Evolutionary conservation across 2,113 vertebrate genomes (phyloP).

Genomic region (Oxyura jamaicensis): DNA sequence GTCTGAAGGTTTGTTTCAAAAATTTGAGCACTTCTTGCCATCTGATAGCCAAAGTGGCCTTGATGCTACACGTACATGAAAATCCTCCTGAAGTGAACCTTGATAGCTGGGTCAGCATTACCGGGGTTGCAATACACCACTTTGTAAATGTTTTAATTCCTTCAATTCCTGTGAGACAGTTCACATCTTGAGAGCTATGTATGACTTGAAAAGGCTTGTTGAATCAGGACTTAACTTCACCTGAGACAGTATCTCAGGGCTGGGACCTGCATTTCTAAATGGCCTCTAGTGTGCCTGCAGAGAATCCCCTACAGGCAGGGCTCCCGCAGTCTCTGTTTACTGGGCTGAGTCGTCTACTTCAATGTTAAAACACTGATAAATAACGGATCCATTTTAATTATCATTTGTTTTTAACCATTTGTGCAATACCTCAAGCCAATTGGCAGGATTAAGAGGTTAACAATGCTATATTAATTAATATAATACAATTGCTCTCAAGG

Average conservation of each 20-base stretch:
- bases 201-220: neutral
- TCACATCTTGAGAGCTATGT: neutral
- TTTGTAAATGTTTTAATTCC: neutral
- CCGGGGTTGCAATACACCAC: neutral
- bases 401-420: conserved; percentile 48
- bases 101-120: neutral
- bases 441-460: conserved; percentile 22
- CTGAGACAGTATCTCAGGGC: neutral
- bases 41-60: neutral
- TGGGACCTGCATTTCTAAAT: neutral
- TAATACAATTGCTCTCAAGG: neutral
- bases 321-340: neutral
- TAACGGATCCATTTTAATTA: neutral
- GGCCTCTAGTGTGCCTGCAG: neutral
- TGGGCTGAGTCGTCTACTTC: neutral
- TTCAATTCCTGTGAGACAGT: neutral
- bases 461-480: conserved; percentile 46
- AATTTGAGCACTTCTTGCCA: neutral
- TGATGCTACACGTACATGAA: neutral
- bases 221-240: neutral
- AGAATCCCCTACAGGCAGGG: neutral
- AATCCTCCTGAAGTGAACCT: neutral
- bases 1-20: neutral
- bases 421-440: neutral
- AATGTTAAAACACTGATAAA: neutral